These are phyloP conservation scores for Hirtodrosophila trivittata DNA, from an alignment of 2,888 invertebrate species.

Conservation along the genomic window DNA sequence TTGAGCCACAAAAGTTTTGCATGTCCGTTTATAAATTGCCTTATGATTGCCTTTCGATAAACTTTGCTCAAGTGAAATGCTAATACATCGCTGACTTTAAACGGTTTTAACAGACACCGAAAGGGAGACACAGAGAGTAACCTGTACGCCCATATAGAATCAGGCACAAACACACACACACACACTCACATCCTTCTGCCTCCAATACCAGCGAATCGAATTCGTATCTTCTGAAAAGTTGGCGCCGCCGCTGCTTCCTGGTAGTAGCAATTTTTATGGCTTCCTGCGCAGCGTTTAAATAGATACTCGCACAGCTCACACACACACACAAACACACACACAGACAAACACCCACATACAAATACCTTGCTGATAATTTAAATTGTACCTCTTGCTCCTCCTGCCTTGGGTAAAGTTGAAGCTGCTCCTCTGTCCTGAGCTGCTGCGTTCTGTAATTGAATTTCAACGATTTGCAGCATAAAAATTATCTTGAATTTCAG, in stretches of 20 bases:
- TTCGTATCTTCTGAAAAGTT: conserved; percentile 53
- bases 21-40: conserved; percentile 70
- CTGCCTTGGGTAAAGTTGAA: too few species aligned
- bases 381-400: conserved; percentile 39
- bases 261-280: conserved; percentile 65
- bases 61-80: conserved; percentile 59
- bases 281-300: conserved; percentile 63
- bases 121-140: background rate
- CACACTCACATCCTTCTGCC: background rate
- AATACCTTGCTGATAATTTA: conserved; percentile 55
- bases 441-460: conserved; percentile 58
- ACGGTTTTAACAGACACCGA: conserved; percentile 23
- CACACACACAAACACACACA: conserved; percentile 18
- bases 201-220: background rate
- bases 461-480: conserved; percentile 59
- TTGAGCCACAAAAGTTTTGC: conserved; percentile 53
- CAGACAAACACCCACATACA: conserved; percentile 7
- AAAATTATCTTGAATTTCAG: conserved; percentile 24
- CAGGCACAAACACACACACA: background rate
- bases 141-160: too few species aligned
- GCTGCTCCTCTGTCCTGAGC: too few species aligned
- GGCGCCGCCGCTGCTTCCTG: conserved; percentile 57
- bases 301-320: conserved; percentile 46
- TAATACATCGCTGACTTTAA: conserved; percentile 58
- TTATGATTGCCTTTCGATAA: conserved; percentile 70